Evolutionary conservation across 2,888 invertebrate species (phyloP).

Genomic region (Nebria brevicollis): DNA sequence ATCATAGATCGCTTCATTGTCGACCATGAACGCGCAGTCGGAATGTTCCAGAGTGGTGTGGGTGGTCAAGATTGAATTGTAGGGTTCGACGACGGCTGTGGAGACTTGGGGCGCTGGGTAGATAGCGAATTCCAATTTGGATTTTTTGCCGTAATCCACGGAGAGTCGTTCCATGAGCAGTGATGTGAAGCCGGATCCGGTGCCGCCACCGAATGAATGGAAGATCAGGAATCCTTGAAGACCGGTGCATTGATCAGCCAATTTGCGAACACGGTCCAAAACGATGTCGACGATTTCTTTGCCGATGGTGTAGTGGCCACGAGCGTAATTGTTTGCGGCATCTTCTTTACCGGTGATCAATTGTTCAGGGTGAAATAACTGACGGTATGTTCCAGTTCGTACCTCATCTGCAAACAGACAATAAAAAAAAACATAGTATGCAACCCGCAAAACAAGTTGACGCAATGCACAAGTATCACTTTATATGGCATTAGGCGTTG

Average conservation of each 20-base stretch:
- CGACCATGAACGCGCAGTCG: conserved; percentile 71
- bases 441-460: not conserved
- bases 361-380: conserved; percentile 76
- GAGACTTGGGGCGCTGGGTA: conserved; percentile 78
- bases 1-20: conserved; percentile 64
- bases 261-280: conserved; percentile 73
- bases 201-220: conserved; percentile 82
- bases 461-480: not conserved
- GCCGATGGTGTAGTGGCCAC: conserved; percentile 84
- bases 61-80: conserved; percentile 71
- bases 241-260: conserved; percentile 80
- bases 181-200: conserved; percentile 85
- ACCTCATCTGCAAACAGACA: conserved; percentile 64
- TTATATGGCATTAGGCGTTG: not conserved
- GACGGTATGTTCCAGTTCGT: conserved; percentile 67
- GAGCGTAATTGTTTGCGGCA: conserved; percentile 86
- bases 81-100: conserved; percentile 68
- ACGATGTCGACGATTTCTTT: conserved; percentile 77
- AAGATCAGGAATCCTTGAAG: conserved; percentile 83
- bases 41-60: conserved; percentile 71
- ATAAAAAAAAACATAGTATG: not conserved
- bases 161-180: conserved; percentile 82
- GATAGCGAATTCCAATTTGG: conserved; percentile 82
- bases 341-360: conserved; percentile 85
- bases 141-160: conserved; percentile 82